Base-by-base conservation (phyloP, 2,797 vertebrate species). In the Delichon dasypus region DNA sequence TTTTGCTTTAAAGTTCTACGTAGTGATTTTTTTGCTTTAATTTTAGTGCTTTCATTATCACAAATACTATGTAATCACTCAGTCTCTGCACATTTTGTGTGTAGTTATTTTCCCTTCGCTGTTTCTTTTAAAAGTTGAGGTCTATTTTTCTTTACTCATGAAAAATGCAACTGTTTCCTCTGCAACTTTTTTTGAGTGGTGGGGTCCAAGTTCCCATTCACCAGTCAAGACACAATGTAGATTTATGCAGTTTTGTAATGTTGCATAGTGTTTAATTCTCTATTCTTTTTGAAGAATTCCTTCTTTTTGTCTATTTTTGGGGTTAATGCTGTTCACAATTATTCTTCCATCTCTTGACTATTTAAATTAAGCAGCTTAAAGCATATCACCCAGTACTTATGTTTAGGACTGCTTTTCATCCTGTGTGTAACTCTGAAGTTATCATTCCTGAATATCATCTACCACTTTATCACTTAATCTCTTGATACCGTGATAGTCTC, bases 31-130 rank as follows among this genome's bases (percentile, higher is more conserved):
- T 64, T 73, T 89, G 10, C 19, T 30, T 45, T 77, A 53, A 58
- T 74, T 77, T 74, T 50, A 57, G 14, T 77, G 11, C 1, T 76
- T 90, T 83, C 16, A 27, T 60, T 72, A 42, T 57, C 42, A 83
- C 38, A 67, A 74, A 53, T 74, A 73, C 32, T 73, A 45, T 2
- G 8, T 51, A 47, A 57, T 45, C 12, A 40, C 7, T 54, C 2
- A 0, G 0, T 76, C 89, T 80, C 60, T 88, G 27, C 22, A 42
- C 4, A 38, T 7, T 8, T 70, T 1, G 1, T 14, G 7, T 23
- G 17, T 8, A 34, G 20, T 13, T 67, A 3, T 60, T 89, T 81
- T 27, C 11, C 7, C 8, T 61, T 58, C 11, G 4, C 5, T 58
- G 4, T n/a, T 85, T 53, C 27, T 62, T 75, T 80, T 48, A 12